A percentile compares a stretch with the other conserved stretches of the same genome.
Evolutionary conservation across 2,888 invertebrate genomes (phyloP).

Genomic region (Drosophila picticornis): DNA sequence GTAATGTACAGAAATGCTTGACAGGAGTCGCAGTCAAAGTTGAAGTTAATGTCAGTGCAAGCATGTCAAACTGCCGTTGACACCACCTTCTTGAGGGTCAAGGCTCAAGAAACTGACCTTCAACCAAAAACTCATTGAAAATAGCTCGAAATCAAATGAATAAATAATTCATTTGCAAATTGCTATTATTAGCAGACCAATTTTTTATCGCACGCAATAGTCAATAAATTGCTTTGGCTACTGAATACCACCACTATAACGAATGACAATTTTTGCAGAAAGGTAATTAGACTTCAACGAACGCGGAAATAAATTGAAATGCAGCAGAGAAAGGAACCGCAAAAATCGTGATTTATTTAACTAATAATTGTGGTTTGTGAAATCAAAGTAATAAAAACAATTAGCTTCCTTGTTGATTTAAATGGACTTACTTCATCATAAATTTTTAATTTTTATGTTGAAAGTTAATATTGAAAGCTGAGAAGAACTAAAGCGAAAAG

Average conservation of each 20-base stretch:
- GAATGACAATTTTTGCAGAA: not conserved
- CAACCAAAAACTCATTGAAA: slow-evolving; percentile 23
- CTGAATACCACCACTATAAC: not conserved
- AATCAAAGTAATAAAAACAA: not conserved
- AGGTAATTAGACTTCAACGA: slow-evolving; percentile 27
- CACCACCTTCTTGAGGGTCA: not conserved
- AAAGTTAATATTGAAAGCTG: too few species aligned
- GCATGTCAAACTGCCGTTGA: not conserved
- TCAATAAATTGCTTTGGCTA: slow-evolving; percentile 12
- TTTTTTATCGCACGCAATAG: slow-evolving; percentile 34
- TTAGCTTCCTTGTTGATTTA: too few species aligned
- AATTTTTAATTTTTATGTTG: too few species aligned
- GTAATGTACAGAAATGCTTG: slow-evolving; percentile 32
- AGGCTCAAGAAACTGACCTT: slow-evolving; percentile 31
- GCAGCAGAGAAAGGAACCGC: too few species aligned
- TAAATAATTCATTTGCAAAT: slow-evolving; percentile 34
- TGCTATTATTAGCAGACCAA: not conserved
- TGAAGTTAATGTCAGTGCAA: not conserved
- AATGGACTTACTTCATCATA: not conserved
- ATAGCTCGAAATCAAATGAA: slow-evolving; percentile 51
- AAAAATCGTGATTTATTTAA: not conserved
- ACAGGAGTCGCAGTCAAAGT: slow-evolving; percentile 15
- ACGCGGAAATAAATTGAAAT: not conserved
- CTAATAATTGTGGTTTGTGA: not conserved
- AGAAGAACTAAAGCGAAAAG: not conserved